Evolutionary conservation across 2,797 vertebrate species (phyloP).

Genomic region (Pithecia hirsuta): DNA sequence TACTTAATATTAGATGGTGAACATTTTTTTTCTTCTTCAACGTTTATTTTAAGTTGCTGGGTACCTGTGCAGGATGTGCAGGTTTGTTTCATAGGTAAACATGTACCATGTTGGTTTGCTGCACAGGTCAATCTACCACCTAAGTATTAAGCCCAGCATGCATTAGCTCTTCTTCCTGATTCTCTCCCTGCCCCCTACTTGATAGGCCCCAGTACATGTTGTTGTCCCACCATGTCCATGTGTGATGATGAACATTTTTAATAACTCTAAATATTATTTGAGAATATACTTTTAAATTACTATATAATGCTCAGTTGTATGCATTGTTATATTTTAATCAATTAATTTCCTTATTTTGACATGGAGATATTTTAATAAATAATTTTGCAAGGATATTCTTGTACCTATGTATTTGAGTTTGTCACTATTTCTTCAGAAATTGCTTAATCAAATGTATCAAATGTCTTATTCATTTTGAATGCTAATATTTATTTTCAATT

Average conservation of each 20-base stretch:
- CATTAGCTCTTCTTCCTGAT: background rate
- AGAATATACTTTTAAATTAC: constrained; percentile 1
- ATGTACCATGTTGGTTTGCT: background rate
- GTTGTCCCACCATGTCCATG: background rate
- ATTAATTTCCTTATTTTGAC: constrained; percentile 1
- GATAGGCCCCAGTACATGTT: background rate
- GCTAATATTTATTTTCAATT: background rate
- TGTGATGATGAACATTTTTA: background rate
- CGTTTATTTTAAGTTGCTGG: background rate
- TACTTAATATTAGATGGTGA: background rate
- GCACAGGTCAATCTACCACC: background rate
- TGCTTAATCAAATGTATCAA: background rate
- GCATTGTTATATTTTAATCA: background rate
- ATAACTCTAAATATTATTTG: constrained; percentile 1
- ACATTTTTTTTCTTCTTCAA: background rate
- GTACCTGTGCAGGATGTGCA: background rate
- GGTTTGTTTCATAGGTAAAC: background rate
- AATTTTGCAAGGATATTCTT: background rate
- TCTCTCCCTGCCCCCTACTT: background rate
- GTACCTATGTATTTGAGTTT: background rate
- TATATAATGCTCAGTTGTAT: background rate
- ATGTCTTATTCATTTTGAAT: constrained; percentile 8
- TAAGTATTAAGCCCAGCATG: background rate
- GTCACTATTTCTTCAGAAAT: constrained; percentile 1
- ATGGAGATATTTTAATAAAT: constrained; percentile 4